Percentiles rank a stretch among this genome's conserved stretches.
Evolutionary conservation across 2,113 vertebrate genomes (phyloP).

Genomic region (Atlantisia rogersi): DNA sequence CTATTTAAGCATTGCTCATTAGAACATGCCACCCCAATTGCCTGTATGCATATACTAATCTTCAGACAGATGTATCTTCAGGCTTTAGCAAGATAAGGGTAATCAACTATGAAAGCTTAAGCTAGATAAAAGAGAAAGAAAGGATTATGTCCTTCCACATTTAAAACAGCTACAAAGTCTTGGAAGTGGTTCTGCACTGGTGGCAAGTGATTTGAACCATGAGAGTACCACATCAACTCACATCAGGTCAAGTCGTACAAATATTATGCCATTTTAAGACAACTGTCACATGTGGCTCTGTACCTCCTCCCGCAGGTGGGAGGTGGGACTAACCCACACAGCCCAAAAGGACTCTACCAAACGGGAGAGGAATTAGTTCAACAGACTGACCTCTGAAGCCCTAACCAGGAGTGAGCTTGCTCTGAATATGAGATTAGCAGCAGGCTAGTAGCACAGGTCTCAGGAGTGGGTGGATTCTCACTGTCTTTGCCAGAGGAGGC

Average conservation of each 20-base stretch:
- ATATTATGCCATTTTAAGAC: background rate
- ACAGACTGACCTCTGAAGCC: background rate
- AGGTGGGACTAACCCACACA: background rate
- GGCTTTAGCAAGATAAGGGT: accelerated
- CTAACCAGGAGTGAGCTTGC: background rate
- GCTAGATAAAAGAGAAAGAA: background rate
- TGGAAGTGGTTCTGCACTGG: background rate
- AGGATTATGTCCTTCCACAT: background rate
- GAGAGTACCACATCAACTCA: background rate
- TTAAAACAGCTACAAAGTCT: background rate
- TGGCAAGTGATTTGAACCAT: background rate
- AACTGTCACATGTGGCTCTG: background rate
- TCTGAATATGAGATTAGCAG: accelerated
- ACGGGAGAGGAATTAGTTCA: background rate
- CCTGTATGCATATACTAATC: background rate
- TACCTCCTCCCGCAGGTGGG: accelerated
- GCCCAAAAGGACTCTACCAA: background rate
- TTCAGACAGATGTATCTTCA: background rate
- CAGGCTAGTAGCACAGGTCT: background rate
- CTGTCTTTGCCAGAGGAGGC: background rate
- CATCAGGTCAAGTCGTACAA: background rate
- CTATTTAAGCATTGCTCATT: background rate
- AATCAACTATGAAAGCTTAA: background rate
- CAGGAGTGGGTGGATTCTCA: background rate
- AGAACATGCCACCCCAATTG: background rate